phyloP scores from a whole-genome alignment of 2,113 vertebrate genomes.

The Baryphthengus martii region DNA sequence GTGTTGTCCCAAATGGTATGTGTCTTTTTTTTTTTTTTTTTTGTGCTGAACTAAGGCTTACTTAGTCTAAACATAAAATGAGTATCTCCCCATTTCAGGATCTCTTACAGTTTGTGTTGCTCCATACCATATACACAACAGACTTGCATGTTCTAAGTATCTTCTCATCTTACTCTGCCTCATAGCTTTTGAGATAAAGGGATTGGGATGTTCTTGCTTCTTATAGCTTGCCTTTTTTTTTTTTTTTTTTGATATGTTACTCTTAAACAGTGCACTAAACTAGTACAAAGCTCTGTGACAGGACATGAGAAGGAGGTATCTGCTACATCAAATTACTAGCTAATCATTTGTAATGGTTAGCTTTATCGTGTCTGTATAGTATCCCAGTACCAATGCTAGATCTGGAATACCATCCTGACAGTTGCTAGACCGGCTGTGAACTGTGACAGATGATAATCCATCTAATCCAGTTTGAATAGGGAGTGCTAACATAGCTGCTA shows the following conservation, averaged over 20 bases:
- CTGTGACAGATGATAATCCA: neutral
- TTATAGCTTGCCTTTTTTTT: no score
- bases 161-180: neutral
- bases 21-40: neutral
- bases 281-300: neutral
- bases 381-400: neutral
- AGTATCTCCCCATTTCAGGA: conserved; percentile 56
- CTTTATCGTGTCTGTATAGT: neutral
- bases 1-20: neutral
- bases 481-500: neutral
- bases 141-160: neutral
- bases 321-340: neutral
- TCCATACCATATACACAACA: neutral
- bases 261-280: neutral
- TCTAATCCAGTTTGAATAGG: neutral
- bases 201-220: neutral
- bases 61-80: neutral
- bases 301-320: neutral
- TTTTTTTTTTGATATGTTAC: neutral
- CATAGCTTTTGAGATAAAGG: neutral
- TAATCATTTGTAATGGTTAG: neutral
- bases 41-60: neutral
- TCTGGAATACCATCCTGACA: neutral
- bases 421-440: neutral
- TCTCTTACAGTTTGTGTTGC: neutral